phyloP scores from a whole-genome alignment of 2,797 vertebrate genomes.

The Botia kubotai region DNA sequence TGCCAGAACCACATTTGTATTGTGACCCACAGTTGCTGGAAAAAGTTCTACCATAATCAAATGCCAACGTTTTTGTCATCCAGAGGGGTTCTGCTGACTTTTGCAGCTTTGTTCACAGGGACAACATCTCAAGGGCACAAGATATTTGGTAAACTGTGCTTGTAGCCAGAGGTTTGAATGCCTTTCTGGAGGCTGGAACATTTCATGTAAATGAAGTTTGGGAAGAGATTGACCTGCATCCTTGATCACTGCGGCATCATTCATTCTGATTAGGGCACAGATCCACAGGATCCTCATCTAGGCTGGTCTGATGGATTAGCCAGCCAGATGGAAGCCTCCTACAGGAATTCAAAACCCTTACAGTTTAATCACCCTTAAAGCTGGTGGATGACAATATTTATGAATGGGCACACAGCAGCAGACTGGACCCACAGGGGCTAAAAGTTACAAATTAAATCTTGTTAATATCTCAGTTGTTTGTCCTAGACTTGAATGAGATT shows the following conservation, averaged over 20 bases:
- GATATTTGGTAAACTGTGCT: conserved; percentile 56
- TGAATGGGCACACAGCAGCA: conserved; percentile 31
- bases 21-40: background rate
- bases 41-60: background rate
- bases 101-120: conserved; percentile 35
- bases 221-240: conserved; percentile 63
- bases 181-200: conserved; percentile 37
- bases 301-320: conserved; percentile 64
- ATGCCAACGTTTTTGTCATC: conserved; percentile 17
- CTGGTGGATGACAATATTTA: conserved; percentile 53
- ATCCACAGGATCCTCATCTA: conserved; percentile 53
- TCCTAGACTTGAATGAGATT: background rate
- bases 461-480: background rate
- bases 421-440: background rate
- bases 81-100: conserved; percentile 37
- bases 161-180: conserved; percentile 39
- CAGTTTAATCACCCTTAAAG: conserved; percentile 58
- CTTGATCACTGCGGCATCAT: conserved; percentile 63
- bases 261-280: conserved; percentile 64
- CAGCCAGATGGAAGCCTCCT: conserved; percentile 53
- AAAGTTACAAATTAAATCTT: background rate
- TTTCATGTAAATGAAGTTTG: conserved; percentile 63
- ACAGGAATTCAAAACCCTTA: conserved; percentile 58
- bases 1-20: background rate
- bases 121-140: conserved; percentile 57